Conservation (phyloP, 2,797 vertebrate genomes). For the Sebastes wilsoni region DNA sequence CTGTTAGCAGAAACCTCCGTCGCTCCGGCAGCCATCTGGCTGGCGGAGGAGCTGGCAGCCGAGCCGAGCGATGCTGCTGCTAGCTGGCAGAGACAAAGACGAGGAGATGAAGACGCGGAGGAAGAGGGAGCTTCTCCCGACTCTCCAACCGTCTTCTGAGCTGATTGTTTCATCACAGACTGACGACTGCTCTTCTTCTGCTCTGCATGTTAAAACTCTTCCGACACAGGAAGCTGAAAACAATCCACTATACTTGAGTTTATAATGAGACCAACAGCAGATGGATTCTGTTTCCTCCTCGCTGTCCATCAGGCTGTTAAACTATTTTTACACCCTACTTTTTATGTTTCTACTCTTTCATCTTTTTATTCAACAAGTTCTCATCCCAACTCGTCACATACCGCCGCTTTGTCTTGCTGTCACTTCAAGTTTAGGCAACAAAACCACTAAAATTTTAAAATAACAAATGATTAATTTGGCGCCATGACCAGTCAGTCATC, state of each 20-base stretch:
- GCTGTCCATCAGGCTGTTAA: background rate
- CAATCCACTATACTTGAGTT: background rate
- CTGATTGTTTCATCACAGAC: slow-evolving; percentile 38
- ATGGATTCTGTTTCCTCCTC: background rate
- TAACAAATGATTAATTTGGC: no score
- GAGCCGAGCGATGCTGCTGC: background rate
- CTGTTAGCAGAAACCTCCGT: background rate
- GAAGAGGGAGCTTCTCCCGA: slow-evolving; percentile 1
- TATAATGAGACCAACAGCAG: slow-evolving; percentile 14
- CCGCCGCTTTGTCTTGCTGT: no score
- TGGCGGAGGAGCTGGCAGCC: slow-evolving; percentile 20
- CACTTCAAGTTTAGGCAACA: no score
- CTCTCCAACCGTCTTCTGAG: slow-evolving; percentile 2
- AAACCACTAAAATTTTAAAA: no score
- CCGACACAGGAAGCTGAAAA: slow-evolving; percentile 5
- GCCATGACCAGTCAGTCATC: no score
- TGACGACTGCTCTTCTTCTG: slow-evolving; percentile 2
- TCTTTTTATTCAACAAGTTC: no score
- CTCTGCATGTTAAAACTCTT: background rate
- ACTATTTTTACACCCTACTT: no score
- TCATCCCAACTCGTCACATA: no score
- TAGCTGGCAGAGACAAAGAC: slow-evolving; percentile 27
- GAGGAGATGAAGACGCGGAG: slow-evolving; percentile 11
- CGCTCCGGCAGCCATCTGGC: slow-evolving; percentile 43
- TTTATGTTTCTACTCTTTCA: no score